These are phyloP conservation scores for Coenobita brevimanus DNA, from an alignment of 1,140 invertebrate genomes.

Conservation along the genomic window DNA sequence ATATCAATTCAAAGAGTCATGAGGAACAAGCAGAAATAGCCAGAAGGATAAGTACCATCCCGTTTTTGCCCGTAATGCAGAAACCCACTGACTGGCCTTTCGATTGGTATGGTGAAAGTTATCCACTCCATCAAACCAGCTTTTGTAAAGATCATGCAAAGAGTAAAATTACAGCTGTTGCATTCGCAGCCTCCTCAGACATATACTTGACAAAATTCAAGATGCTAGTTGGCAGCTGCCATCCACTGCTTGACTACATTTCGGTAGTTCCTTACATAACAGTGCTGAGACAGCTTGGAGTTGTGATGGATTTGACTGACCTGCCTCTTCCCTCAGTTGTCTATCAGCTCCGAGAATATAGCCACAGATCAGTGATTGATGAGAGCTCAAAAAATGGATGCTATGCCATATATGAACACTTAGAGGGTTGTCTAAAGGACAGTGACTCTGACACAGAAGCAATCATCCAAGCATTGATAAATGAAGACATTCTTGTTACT, in stretches of 20 bases:
- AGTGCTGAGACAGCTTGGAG: background rate
- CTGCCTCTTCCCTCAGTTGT: background rate
- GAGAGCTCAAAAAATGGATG: background rate
- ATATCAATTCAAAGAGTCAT: background rate
- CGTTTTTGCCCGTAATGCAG: constrained; percentile 45
- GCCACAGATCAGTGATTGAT: background rate
- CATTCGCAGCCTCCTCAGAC: background rate
- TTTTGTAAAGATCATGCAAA: background rate
- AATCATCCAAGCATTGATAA: background rate
- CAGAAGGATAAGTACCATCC: background rate
- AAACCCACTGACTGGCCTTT: constrained; percentile 29
- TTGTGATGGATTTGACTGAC: background rate
- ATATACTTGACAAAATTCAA: constrained; percentile 10
- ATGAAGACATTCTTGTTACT: constrained; percentile 18
- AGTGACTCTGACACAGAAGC: background rate
- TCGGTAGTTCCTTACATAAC: too few species aligned
- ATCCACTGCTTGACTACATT: background rate
- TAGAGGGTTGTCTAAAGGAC: constrained; percentile 10
- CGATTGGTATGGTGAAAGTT: constrained; percentile 12
- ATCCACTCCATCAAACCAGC: background rate
- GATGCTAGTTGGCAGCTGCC: constrained; percentile 12
- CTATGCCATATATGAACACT: constrained; percentile 29
- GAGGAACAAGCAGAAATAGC: background rate
- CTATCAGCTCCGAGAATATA: constrained; percentile 4
- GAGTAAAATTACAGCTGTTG: background rate